Evolutionary conservation across 2,797 vertebrate species (phyloP).

Genomic region (Neopelma chrysocephalum): DNA sequence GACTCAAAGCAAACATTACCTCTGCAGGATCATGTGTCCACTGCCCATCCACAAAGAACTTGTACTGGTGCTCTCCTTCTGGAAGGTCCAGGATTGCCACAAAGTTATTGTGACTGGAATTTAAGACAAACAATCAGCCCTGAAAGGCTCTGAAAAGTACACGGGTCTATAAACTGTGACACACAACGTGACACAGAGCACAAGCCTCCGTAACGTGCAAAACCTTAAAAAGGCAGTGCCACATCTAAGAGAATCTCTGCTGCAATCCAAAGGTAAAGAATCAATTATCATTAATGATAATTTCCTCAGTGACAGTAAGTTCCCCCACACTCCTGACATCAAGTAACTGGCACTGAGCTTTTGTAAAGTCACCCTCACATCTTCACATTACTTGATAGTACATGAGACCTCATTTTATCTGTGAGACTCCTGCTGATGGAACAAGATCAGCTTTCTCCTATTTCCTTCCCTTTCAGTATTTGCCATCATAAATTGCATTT

Average conservation of each 20-base stretch:
- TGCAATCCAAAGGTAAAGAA: background rate
- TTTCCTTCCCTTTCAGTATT: background rate
- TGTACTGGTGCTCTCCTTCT: constrained; percentile 98
- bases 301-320: background rate
- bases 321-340: background rate
- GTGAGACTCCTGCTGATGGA: background rate
- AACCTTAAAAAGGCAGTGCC: background rate
- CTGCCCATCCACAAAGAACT: constrained; percentile 94
- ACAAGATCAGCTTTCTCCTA: background rate
- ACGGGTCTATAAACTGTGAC: background rate
- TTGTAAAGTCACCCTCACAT: background rate
- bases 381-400: background rate
- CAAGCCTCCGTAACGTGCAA: background rate
- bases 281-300: background rate
- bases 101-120: constrained; percentile 92
- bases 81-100: constrained; percentile 94
- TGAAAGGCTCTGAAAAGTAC: background rate
- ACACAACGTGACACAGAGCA: background rate
- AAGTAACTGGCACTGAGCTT: background rate
- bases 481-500: background rate
- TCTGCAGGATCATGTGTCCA: constrained; percentile 94
- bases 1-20: constrained; percentile 69
- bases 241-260: background rate
- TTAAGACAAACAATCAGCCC: background rate
- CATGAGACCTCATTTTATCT: background rate